phyloP scores from a whole-genome alignment of 2,797 vertebrate genomes.

The Neoniphon sammara region DNA sequence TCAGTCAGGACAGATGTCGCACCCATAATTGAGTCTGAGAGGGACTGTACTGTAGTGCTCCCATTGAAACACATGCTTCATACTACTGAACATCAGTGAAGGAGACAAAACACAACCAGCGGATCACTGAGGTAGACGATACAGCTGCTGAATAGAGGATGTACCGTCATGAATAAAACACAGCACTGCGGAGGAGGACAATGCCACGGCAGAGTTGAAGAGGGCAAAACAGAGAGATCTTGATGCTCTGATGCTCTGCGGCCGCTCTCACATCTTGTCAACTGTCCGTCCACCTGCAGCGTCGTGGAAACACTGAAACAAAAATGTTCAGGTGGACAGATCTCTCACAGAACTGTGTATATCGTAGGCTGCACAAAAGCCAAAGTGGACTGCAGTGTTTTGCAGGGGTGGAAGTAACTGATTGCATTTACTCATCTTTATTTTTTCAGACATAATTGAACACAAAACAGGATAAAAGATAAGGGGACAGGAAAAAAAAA shows the following conservation, averaged over 20 bases:
- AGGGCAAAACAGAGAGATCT: conserved; percentile 26
- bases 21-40: conserved; percentile 79
- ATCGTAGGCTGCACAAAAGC: no score
- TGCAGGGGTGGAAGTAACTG: no score
- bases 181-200: background rate
- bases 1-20: conserved; percentile 77
- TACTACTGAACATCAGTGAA: conserved; percentile 63
- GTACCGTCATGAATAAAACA: conserved; percentile 51
- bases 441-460: no score
- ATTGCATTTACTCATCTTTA: no score
- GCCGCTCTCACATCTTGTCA: conserved; percentile 6
- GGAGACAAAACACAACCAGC: conserved; percentile 53
- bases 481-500: no score
- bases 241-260: conserved; percentile 14
- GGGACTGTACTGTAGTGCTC: conserved; percentile 57
- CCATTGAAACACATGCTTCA: conserved; percentile 59
- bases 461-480: no score
- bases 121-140: conserved; percentile 56
- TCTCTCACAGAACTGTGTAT: no score
- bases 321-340: background rate
- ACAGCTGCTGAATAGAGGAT: conserved; percentile 49
- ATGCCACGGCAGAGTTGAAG: background rate
- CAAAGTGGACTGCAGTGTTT: no score
- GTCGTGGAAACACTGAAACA: background rate
- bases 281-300: background rate